phyloP scores from a whole-genome alignment of 2,797 vertebrate species.

The Nothura maculosa region DNA sequence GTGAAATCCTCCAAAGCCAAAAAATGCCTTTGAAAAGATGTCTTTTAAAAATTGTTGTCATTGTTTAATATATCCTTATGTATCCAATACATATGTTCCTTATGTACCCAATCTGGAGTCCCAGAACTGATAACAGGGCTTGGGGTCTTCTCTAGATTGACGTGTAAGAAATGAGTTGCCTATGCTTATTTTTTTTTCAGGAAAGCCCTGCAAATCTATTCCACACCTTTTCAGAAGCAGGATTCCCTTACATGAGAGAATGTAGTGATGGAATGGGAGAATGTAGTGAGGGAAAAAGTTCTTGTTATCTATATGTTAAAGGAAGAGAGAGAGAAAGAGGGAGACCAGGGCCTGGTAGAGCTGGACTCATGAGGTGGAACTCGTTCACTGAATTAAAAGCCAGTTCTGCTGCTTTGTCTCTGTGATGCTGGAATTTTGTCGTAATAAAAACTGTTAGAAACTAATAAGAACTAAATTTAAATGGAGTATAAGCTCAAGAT shows the following conservation, averaged over 20 bases:
- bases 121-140: not conserved
- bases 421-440: not conserved
- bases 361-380: too few relatives aligned
- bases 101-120: not conserved
- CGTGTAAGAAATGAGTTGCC: slow-evolving; percentile 21
- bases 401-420: not conserved
- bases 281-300: not conserved
- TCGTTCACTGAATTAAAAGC: not conserved
- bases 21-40: not conserved
- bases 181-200: slow-evolving; percentile 35
- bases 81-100: not conserved
- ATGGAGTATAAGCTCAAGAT: not conserved
- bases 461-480: not conserved
- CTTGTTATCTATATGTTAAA: not conserved
- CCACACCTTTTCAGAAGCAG: slow-evolving; percentile 14
- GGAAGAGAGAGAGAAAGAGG: too few relatives aligned
- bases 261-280: slow-evolving; percentile 18
- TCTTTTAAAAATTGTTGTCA: not conserved
- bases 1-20: not conserved
- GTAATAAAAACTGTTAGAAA: not conserved
- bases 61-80: not conserved
- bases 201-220: slow-evolving; percentile 37
- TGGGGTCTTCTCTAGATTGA: not conserved
- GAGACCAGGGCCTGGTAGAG: not conserved
- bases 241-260: slow-evolving; percentile 43